Evolutionary conservation across 30 jellyfish, hydroid and myxozoan genomes (phyloP).

Genomic region (Aurelia sp.): DNA sequence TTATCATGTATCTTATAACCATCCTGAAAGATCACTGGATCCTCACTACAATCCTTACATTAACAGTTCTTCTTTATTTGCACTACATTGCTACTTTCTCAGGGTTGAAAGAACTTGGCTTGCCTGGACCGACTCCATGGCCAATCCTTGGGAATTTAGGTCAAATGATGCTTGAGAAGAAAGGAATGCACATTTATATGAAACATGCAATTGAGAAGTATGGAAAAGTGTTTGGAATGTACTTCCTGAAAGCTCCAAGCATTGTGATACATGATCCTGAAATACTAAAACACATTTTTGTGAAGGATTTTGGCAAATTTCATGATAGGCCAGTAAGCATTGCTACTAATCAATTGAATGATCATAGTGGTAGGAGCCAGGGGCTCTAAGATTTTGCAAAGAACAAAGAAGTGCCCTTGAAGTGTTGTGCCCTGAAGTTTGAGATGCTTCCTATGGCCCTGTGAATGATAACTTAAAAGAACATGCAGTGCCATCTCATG

Average conservation of each 20-base stretch:
- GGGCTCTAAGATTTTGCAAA: too few species aligned
- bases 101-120: slow-evolving; percentile 33
- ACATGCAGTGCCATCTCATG: too few species aligned
- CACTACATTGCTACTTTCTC: slow-evolving; percentile 17
- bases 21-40: slow-evolving; percentile 60
- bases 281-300: slow-evolving; percentile 4
- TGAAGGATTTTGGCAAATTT: slow-evolving; percentile 49
- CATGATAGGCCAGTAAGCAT: slow-evolving; percentile 40
- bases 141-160: slow-evolving; percentile 47
- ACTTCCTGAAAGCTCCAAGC: slow-evolving; percentile 18
- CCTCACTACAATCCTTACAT: slow-evolving; percentile 11
- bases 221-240: slow-evolving; percentile 51
- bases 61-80: slow-evolving; percentile 25
- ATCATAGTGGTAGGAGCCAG: too few species aligned
- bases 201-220: slow-evolving; percentile 20
- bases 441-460: too few species aligned
- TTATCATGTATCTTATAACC: neutral
- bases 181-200: neutral
- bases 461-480: too few species aligned
- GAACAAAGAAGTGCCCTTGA: too few species aligned
- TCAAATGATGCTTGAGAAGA: neutral
- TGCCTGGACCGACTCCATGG: slow-evolving; percentile 67
- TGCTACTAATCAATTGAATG: too few species aligned
- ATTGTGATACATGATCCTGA: slow-evolving; percentile 47
- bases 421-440: too few species aligned